Evolutionary conservation across 1,140 invertebrate genomes (phyloP), one percentile per base, ranked within the genome.

Genomic region (Diabrotica virgifera): DNA sequence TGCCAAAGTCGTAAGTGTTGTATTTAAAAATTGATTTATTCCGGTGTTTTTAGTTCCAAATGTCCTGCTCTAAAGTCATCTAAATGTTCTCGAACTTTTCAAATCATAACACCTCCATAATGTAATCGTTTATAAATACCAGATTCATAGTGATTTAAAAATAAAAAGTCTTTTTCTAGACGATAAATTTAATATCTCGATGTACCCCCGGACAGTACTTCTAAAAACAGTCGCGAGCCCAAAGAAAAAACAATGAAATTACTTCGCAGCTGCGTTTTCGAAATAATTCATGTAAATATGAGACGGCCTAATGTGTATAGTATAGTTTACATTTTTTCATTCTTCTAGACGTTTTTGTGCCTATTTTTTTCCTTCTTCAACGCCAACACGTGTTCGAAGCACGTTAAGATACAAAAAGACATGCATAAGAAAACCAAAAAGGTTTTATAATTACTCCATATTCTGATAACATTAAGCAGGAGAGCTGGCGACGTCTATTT

Each of bases 211-310:
- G 54, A 59, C 52, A 38, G 69, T 52, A 50, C 59, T 65, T 67
- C 69, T 70, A 70, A 70, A 70, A 70, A 70, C 65, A 61, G 69
- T 70, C 69, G 57, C 62, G 62, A 56, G 62, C 62, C 62, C 37
- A n/a, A 37, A n/a, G 40, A 56, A 64, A 63, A 64, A 64, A 57
- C 54, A 64, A 57, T 57, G 62, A 64, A 64, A 50, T 51, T 12
- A 50, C 54, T 53, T 54, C 62, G 52, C 62, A 64, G 62, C 62
- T 64, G 62, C 54, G 52, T 64, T 52, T 46, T 57, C 36, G 62
- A 64, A 64, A 58, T 62, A 62, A 62, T 62, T 62, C 60, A 62
- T 62, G 37, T 62, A 62, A 62, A 62, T 62, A 62, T 62, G 60
- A 62, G 60, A 53, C 46, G 60, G 52, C 58, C 38, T 59, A 50